Conservation (phyloP, 2,888 invertebrate species). For the Dinocampus coccinellae region DNA sequence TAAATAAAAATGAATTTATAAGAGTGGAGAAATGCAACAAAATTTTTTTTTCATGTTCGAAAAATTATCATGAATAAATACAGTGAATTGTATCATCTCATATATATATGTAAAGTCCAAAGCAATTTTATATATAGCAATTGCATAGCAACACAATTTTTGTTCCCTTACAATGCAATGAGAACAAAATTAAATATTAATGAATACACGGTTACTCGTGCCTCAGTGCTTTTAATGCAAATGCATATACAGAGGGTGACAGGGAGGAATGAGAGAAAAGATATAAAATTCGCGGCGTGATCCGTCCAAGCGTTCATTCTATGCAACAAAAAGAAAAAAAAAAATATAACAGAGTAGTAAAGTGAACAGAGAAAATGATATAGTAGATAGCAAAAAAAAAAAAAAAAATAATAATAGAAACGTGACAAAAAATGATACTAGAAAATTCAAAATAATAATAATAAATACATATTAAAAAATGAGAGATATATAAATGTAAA, state of each 20-base stretch:
- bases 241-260: slow-evolving; percentile 5
- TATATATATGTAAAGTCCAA: neutral
- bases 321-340: neutral
- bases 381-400: neutral
- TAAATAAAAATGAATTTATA: too few species aligned
- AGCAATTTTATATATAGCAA: neutral
- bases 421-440: neutral
- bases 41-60: too few species aligned
- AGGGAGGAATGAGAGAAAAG: slow-evolving; percentile 2
- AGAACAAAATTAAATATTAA: slow-evolving; percentile 33
- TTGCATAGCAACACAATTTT: slow-evolving; percentile 8
- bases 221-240: slow-evolving; percentile 31
- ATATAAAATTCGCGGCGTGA: slow-evolving; percentile 18
- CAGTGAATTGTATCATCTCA: neutral
- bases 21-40: too few species aligned
- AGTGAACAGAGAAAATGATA: neutral
- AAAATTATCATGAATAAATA: too few species aligned
- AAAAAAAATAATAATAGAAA: neutral
- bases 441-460: too few species aligned
- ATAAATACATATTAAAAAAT: too few species aligned
- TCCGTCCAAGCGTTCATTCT: neutral
- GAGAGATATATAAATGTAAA: too few species aligned
- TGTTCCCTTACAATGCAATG: slow-evolving; percentile 19
- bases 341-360: neutral
- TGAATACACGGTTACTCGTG: slow-evolving; percentile 27